Conservation (phyloP, 2,797 vertebrate genomes). For the Sebastes minor region DNA sequence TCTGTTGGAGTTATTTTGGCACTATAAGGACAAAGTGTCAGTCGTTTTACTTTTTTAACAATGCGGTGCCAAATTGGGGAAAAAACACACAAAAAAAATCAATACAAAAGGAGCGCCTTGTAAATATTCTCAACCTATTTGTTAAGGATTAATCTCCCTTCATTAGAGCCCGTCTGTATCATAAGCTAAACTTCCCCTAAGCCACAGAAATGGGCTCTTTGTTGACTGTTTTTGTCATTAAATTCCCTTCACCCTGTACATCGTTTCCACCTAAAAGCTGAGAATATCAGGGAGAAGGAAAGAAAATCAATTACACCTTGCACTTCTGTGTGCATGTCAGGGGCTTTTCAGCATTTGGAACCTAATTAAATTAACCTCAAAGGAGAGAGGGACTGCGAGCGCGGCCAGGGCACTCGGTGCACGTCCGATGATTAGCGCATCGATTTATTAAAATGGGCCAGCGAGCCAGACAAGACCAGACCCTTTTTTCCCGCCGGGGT, state of each 20-base stretch:
- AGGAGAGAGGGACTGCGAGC: constrained; percentile 67
- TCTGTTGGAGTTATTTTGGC: constrained; percentile 10
- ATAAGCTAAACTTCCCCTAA: constrained; percentile 64
- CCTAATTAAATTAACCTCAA: constrained; percentile 85
- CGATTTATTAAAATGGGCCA: constrained; percentile 82
- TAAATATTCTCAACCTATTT: constrained; percentile 59
- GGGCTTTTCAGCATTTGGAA: constrained; percentile 65
- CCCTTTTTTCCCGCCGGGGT: constrained; percentile 55
- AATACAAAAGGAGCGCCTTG: constrained; percentile 39
- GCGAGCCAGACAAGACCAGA: constrained; percentile 57
- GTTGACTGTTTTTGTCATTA: constrained; percentile 78
- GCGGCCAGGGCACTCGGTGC: constrained; percentile 53
- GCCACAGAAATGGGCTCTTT: constrained; percentile 67
- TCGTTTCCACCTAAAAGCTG: constrained; percentile 63
- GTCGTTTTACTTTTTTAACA: constrained; percentile 41
- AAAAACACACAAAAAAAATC: constrained; percentile 36
- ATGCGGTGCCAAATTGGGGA: constrained; percentile 42
- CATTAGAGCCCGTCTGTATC: constrained; percentile 65
- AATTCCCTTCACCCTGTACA: constrained; percentile 62
- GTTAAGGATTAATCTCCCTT: constrained; percentile 71
- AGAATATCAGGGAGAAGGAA: constrained; percentile 56
- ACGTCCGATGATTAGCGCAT: constrained; percentile 78
- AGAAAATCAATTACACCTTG: constrained; percentile 79
- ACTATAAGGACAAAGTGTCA: neutral
- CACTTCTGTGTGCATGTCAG: constrained; percentile 65